Base-by-base conservation (phyloP, 2,888 invertebrate species). In the Gonocerus acuteangulatus region DNA sequence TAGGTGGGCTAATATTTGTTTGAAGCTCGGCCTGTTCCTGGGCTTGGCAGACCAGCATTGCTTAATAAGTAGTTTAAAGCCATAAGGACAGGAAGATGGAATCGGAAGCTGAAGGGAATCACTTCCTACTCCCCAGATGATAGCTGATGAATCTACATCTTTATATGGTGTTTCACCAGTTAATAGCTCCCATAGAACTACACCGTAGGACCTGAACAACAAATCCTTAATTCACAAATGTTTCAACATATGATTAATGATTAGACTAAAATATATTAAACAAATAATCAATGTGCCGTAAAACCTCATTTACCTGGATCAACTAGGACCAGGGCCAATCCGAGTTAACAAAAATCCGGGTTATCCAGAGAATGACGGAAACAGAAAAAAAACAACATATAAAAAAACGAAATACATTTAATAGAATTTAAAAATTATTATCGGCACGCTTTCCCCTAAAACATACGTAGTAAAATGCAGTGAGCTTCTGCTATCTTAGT, bases 51-150 rank as follows among this genome's bases (percentile, higher is more conserved):
- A 89, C 90, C 95, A 95, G 74, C 96, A 97, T 73, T 92, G 90
- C 70, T 87, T 86, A 65, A 96, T 84, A 21, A 97, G 79, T 9
- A 93, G 77, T 72, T 90, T 87, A 72, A 95, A 85, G 49, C 89
- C 89, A 66, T 85, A 88, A 0, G 96, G 97, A 71, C 91, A 92
- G 6, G 90, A 87, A 15, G 84, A 78, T 0, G 97, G 97, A 59
- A 99, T 87, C 0, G 95, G 95, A 49, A 99, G 81, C 65, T 87
- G 85, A 1, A 99, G 81, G 42, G 91, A 90, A 73, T 94, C 91
- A 65, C 89, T 93, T 1, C 97, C 99, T 1, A 99, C 96, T 2
- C 96, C 95, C 86, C 92, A 99, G 79, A 99, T 95, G 59, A 99
- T 93, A 48, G 97, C 95, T 34, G 93, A 93, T 0, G 92, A 90